A percentile compares a stretch with the other conserved stretches of the same genome.
Conservation (phyloP, 2,113 vertebrate genomes). For the Phasianus colchicus region DNA sequence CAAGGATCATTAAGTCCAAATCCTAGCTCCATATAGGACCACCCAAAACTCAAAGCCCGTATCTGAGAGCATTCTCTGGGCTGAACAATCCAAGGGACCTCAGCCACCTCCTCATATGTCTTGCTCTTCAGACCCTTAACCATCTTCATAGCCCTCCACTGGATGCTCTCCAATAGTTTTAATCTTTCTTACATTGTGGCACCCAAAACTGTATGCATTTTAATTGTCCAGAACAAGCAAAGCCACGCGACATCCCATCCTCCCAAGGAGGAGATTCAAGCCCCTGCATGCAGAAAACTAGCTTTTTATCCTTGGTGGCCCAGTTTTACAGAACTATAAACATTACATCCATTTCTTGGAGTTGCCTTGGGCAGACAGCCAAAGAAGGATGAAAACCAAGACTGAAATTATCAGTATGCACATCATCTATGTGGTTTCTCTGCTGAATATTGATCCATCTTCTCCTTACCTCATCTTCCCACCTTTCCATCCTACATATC, state of each 20-base stretch:
- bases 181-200: too few relatives aligned
- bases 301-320: not conserved
- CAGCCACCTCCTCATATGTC: too few relatives aligned
- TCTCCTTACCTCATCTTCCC: not conserved
- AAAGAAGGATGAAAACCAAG: not conserved
- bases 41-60: too few relatives aligned
- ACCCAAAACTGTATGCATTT: not conserved
- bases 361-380: not conserved
- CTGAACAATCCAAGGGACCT: too few relatives aligned
- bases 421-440: rapidly evolving
- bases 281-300: rapidly evolving
- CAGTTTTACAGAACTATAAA: not conserved
- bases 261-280: rapidly evolving
- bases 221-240: not conserved
- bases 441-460: not conserved
- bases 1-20: too few relatives aligned
- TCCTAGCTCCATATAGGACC: too few relatives aligned
- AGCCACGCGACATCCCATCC: not conserved
- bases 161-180: too few relatives aligned
- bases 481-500: not conserved
- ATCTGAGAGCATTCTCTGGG: too few relatives aligned
- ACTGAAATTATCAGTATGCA: not conserved
- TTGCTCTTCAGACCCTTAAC: too few relatives aligned
- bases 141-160: too few relatives aligned
- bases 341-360: not conserved